phyloP scores from a whole-genome alignment of 92 coral and sea anemone genomes.

The Virgularia gustaviana region DNA sequence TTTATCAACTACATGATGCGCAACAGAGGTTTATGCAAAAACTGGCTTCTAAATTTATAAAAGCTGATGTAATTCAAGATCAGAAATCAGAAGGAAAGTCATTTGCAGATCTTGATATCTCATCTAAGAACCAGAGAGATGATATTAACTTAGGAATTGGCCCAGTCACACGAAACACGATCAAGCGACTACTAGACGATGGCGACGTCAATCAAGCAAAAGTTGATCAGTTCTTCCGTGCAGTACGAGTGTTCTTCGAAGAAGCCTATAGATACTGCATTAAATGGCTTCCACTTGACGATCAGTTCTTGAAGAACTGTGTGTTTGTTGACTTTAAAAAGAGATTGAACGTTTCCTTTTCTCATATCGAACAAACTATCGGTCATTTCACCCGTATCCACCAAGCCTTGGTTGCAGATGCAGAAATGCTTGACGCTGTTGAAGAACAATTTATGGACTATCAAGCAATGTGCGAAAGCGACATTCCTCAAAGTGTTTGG shows the following conservation, averaged over 20 bases:
- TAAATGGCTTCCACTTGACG: constrained; percentile 57
- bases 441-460: constrained; percentile 47
- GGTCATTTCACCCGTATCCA: constrained; percentile 25
- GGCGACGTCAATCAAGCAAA: constrained; percentile 43
- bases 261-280: constrained; percentile 56
- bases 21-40: constrained; percentile 36
- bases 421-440: constrained; percentile 21
- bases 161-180: constrained; percentile 23
- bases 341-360: constrained; percentile 33
- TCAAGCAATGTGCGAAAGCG: constrained; percentile 44
- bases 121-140: constrained; percentile 53
- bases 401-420: constrained; percentile 27
- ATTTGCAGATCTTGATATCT: constrained; percentile 44
- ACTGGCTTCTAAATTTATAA: constrained; percentile 40
- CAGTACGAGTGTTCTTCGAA: constrained; percentile 47
- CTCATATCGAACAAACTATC: constrained; percentile 32
- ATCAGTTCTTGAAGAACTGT: constrained; percentile 55
- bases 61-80: constrained; percentile 32
- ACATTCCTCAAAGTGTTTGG: constrained; percentile 27
- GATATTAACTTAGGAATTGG: constrained; percentile 45
- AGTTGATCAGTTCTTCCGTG: constrained; percentile 51
- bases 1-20: constrained; percentile 45
- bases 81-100: constrained; percentile 41
- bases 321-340: constrained; percentile 48
- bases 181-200: constrained; percentile 20